A percentile compares a stretch with the other conserved stretches of the same genome.
phyloP scores from a whole-genome alignment of 2,888 invertebrate genomes.

The Chymomyza fuscimana region DNA sequence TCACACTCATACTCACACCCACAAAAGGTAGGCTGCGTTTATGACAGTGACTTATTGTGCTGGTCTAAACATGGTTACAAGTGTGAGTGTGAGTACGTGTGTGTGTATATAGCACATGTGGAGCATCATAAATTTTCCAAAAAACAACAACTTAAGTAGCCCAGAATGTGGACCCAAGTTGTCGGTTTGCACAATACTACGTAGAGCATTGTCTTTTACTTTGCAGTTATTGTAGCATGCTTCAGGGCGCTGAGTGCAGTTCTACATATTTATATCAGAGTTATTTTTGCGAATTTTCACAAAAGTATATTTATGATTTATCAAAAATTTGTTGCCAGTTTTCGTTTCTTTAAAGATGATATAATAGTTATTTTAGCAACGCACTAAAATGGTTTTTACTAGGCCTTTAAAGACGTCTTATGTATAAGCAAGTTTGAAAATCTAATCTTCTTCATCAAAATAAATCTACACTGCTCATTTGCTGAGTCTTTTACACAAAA shows the following conservation, averaged over 20 bases:
- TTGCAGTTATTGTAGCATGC: neutral
- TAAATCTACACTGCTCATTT: too few relatives aligned
- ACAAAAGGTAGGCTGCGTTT: conserved; percentile 25
- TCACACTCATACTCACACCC: conserved; percentile 8
- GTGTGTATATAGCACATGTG: conserved; percentile 12
- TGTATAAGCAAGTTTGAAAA: too few relatives aligned
- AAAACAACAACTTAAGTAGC: conserved; percentile 40
- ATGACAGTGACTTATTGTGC: conserved; percentile 68
- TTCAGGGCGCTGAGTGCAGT: neutral
- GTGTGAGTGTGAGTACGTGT: conserved; percentile 7
- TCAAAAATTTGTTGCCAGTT: neutral
- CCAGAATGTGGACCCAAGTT: conserved; percentile 8
- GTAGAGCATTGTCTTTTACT: neutral
- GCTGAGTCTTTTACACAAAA: too few relatives aligned
- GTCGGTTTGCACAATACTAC: neutral
- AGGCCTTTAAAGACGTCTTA: too few relatives aligned
- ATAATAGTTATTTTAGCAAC: too few relatives aligned
- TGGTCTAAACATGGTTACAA: neutral
- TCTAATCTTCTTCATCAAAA: too few relatives aligned
- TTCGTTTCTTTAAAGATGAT: too few relatives aligned
- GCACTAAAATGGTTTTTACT: too few relatives aligned
- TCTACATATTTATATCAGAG: neutral
- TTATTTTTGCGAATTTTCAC: neutral
- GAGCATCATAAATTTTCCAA: conserved; percentile 53
- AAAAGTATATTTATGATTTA: neutral